Base-by-base conservation (phyloP, 2,113 vertebrate species). In the Cisticola juncidis region DNA sequence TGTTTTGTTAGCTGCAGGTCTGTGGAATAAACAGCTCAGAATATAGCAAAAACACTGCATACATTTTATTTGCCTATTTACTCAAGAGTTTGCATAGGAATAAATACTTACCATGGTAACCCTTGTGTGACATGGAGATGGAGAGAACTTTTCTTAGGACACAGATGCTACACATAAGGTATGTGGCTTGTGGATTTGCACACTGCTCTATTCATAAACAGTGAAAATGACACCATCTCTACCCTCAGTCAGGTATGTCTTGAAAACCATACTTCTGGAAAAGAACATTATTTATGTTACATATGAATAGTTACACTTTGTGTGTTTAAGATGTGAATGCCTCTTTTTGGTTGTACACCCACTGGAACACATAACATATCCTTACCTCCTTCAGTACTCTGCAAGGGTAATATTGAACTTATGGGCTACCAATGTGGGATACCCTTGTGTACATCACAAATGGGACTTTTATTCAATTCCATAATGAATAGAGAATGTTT, bases 241-340 rank as follows among this genome's bases (percentile, higher is more conserved):
- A 93, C 69, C 51, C 80, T 96, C 79, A 91, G 80, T 3, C 19
- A 93, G 62, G 64, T 87, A 74, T 92, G 94, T 65, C 89, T 96
- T 84, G 71, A 92, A 97, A 96, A 92, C 77, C 92, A 66, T 95
- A 91, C 64, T 90, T 92, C 73, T 74, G 78, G 77, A 93, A 96
- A 96, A 94, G 26, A 95, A 95, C 74, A 92, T 97, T 95, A 97
- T 97, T 97, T 96, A 86, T 93, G 60, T 89, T 95, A 81, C 57
- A 58, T 74, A 94, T 96, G 94, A 96, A 97, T 88, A 88, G 91
- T 80, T 90, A 69, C 82, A 90, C 69, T 92, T 57, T 95, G 66
- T 74, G 57, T 84, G n/a, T 80, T 96, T 93, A 91, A 91, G 57
- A 81, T 58, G 82, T 94, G 81, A 96, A 96, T 87, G 74, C 42